A percentile compares a stretch with the other conserved stretches of the same genome.
Evolutionary conservation across 2,797 vertebrate species (phyloP).

Genomic region (Pachyuromys duprasi): DNA sequence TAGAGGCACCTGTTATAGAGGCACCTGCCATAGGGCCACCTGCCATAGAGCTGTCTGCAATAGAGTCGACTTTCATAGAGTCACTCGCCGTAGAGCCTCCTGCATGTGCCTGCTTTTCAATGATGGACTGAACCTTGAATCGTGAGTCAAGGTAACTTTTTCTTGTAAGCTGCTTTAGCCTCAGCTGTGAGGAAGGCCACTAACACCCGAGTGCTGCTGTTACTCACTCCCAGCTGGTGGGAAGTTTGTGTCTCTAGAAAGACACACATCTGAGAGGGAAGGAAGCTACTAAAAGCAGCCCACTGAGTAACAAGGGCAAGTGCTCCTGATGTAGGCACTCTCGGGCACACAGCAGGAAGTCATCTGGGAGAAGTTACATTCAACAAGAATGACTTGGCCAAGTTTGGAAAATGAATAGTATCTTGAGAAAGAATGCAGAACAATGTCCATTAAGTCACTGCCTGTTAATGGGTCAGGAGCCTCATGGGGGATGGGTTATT

Average conservation of each 20-base stretch:
- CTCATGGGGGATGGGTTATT: neutral
- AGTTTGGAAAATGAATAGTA: neutral
- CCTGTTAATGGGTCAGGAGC: neutral
- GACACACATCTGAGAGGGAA: neutral
- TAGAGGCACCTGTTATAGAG: too few relatives aligned
- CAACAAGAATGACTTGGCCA: neutral
- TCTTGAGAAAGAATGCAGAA: neutral
- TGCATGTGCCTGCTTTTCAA: neutral
- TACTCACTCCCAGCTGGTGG: neutral
- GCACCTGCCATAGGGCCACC: too few relatives aligned
- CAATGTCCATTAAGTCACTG: neutral
- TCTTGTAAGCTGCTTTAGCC: neutral
- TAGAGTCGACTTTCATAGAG: too few relatives aligned
- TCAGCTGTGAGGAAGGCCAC: neutral
- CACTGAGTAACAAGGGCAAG: neutral
- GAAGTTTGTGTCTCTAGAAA: neutral
- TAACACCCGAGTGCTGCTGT: neutral
- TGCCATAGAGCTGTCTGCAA: too few relatives aligned
- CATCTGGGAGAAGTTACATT: neutral
- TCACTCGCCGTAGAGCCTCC: too few relatives aligned
- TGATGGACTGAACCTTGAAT: neutral
- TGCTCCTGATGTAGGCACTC: neutral
- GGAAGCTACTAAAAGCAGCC: neutral
- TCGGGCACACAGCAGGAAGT: neutral
- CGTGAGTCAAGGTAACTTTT: neutral